Evolutionary conservation across 2,797 vertebrate species (phyloP).

Genomic region (Champsocephalus gunnari): DNA sequence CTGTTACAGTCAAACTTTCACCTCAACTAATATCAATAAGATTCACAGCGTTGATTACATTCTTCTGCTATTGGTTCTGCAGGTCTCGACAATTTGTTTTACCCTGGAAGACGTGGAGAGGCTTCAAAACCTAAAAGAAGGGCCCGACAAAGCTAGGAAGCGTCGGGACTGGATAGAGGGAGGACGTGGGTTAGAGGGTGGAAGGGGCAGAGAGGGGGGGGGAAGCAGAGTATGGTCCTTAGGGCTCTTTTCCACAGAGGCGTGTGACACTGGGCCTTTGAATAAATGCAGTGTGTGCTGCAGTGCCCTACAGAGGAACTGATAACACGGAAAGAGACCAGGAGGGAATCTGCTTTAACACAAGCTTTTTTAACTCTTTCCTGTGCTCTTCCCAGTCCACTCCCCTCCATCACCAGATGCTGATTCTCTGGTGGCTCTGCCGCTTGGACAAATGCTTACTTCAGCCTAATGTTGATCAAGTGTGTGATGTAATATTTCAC

Average conservation of each 20-base stretch:
- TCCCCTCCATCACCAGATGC: conserved; percentile 19
- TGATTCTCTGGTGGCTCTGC: conserved; percentile 10
- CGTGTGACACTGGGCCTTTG: conserved; percentile 84
- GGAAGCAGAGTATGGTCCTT: conserved; percentile 62
- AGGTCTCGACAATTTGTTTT: conserved; percentile 6
- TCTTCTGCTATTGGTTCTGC: conserved; percentile 33
- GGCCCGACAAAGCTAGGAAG: conserved; percentile 26
- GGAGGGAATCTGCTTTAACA: conserved; percentile 75
- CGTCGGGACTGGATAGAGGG: conserved; percentile 41
- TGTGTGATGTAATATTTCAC: conserved; percentile 61
- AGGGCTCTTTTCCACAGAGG: conserved; percentile 83
- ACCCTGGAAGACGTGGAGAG: conserved; percentile 11
- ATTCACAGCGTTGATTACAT: conserved; percentile 46
- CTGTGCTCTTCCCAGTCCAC: conserved; percentile 29
- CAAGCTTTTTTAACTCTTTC: conserved; percentile 77
- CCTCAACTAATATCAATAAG: conserved; percentile 44
- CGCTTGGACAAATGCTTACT: conserved; percentile 14
- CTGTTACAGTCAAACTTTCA: conserved; percentile 33
- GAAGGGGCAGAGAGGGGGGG: conserved; percentile 32
- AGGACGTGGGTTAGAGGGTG: conserved; percentile 53
- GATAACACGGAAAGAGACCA: conserved; percentile 81
- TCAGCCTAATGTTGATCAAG: conserved; percentile 54
- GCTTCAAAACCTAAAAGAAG: conserved; percentile 35
- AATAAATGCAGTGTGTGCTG: conserved; percentile 85
- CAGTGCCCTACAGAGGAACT: conserved; percentile 83